Evolutionary conservation across 2,797 vertebrate species (phyloP).

Genomic region (Serranus cabrilla): DNA sequence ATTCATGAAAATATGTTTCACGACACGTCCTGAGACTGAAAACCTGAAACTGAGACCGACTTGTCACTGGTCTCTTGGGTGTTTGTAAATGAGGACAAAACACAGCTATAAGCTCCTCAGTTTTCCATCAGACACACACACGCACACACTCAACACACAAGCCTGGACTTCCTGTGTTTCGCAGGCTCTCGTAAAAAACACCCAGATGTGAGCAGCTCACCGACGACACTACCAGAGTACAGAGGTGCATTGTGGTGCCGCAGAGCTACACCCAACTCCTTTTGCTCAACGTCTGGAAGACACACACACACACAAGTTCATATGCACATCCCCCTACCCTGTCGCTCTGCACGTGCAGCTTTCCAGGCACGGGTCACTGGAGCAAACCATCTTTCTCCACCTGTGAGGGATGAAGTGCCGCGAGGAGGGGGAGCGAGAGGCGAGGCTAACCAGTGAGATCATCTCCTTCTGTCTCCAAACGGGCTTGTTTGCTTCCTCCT

Average conservation of each 20-base stretch:
- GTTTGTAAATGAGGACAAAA: constrained; percentile 69
- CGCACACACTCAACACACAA: constrained; percentile 45
- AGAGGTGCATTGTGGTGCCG: constrained; percentile 81
- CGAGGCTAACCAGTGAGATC: constrained; percentile 74
- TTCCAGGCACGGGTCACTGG: constrained; percentile 62
- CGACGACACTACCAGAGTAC: constrained; percentile 73
- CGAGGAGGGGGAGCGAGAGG: constrained; percentile 26
- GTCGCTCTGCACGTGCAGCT: constrained; percentile 56
- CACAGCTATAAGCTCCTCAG: constrained; percentile 63
- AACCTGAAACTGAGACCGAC: constrained; percentile 28
- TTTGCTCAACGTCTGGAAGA: constrained; percentile 37
- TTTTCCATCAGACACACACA: constrained; percentile 72
- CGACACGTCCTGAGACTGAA: too few relatives aligned
- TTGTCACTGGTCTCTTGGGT: constrained; percentile 53
- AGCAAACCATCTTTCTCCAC: constrained; percentile 58
- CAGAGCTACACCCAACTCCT: constrained; percentile 44
- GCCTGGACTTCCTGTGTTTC: constrained; percentile 80
- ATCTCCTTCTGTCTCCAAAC: constrained; percentile 66
- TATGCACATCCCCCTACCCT: constrained; percentile 30
- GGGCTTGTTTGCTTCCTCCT: constrained; percentile 54
- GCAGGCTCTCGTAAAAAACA: constrained; percentile 80
- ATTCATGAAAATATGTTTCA: too few relatives aligned
- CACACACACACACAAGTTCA: constrained; percentile 9
- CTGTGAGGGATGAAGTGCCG: constrained; percentile 56
- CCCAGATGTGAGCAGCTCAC: constrained; percentile 82